Evolutionary conservation across 1,140 invertebrate genomes (phyloP).

Genomic region (Drosophila truncata): DNA sequence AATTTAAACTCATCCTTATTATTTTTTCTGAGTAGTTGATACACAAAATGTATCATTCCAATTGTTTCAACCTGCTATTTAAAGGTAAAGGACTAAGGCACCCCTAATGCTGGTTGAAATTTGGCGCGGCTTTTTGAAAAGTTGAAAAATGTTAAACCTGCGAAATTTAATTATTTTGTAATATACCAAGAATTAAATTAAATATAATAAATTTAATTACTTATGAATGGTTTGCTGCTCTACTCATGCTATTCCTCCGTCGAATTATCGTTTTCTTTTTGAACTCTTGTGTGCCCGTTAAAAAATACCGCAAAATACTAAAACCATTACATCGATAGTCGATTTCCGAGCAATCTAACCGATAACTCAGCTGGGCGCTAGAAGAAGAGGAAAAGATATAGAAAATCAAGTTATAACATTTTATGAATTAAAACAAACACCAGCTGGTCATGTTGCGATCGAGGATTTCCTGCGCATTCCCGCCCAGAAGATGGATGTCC

Average conservation of each 20-base stretch:
- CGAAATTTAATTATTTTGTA: background rate
- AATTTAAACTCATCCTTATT: no score
- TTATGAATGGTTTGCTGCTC: background rate
- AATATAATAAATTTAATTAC: background rate
- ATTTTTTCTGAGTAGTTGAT: background rate
- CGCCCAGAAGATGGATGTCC: constrained; percentile 50
- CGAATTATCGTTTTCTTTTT: background rate
- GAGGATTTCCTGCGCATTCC: constrained; percentile 22
- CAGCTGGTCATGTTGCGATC: constrained; percentile 48
- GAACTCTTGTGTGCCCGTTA: background rate
- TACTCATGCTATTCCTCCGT: background rate
- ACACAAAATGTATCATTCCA: background rate
- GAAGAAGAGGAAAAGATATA: background rate
- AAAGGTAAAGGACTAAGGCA: background rate
- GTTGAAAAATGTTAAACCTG: background rate
- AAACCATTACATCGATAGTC: background rate
- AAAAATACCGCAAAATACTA: background rate
- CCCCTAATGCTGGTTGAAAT: background rate
- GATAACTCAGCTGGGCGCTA: background rate
- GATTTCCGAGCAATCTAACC: background rate
- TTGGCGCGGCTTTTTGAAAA: background rate
- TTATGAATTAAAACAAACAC: constrained; percentile 34
- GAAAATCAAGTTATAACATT: constrained; percentile 28
- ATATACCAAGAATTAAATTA: background rate
- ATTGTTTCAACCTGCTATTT: background rate